Percentiles rank a stretch among this genome's conserved stretches.
Conservation (phyloP, 2,888 invertebrate species). For the Acrocyrtus sp. region DNA sequence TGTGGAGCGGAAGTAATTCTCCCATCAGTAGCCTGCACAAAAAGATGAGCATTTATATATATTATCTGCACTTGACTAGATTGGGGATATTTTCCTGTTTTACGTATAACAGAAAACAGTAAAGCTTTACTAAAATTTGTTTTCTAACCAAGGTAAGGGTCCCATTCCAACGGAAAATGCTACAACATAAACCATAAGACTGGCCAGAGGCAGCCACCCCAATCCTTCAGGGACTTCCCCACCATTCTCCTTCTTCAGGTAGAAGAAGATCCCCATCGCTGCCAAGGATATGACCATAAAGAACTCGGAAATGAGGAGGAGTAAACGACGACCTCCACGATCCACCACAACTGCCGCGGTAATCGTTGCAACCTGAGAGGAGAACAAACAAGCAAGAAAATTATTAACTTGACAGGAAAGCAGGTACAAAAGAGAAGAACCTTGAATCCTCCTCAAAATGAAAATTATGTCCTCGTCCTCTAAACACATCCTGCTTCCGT, state of each 20-base stretch:
- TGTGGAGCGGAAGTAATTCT: conserved; percentile 56
- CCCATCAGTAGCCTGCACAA: conserved; percentile 51
- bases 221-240: conserved; percentile 66
- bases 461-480: neutral
- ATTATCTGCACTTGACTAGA: neutral
- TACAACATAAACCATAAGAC: conserved; percentile 80
- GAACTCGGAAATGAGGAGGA: conserved; percentile 79
- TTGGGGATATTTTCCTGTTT: too few species aligned
- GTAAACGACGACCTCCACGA: conserved; percentile 79
- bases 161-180: conserved; percentile 85
- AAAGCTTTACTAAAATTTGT: neutral
- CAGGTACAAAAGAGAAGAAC: neutral
- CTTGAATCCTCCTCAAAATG: conserved; percentile 3
- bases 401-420: neutral
- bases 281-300: conserved; percentile 78
- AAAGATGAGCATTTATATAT: neutral
- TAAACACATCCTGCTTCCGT: too few species aligned
- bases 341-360: conserved; percentile 78
- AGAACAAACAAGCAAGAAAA: neutral
- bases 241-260: conserved; percentile 66
- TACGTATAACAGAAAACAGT: too few species aligned
- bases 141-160: conserved; percentile 46
- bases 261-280: conserved; percentile 79
- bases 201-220: conserved; percentile 78
- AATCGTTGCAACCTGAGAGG: conserved; percentile 67